A percentile compares a stretch with the other conserved stretches of the same genome.
Conservation (phyloP, 2,888 invertebrate species). For the Anodontia alba region DNA sequence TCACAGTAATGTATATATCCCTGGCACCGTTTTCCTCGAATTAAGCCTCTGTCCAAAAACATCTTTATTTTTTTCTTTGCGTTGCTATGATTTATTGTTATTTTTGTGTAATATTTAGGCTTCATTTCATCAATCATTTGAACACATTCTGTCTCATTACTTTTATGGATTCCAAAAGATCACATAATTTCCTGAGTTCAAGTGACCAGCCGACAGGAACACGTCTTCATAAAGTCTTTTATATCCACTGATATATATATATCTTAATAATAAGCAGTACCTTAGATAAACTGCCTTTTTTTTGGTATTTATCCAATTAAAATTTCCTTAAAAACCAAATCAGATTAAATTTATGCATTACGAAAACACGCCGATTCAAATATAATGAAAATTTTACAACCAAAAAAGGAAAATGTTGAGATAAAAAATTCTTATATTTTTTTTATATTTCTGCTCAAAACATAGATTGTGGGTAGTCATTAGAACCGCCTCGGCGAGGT, state of each 20-base stretch:
- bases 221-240: background rate
- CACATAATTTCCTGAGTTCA: background rate
- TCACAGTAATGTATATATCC: no score
- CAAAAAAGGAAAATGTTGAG: no score
- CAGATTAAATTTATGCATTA: background rate
- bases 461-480: no score
- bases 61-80: background rate
- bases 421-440: no score
- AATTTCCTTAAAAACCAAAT: background rate
- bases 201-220: slow-evolving; percentile 4
- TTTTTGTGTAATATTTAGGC: background rate
- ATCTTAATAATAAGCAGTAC: background rate
- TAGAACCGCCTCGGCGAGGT: no score
- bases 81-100: background rate
- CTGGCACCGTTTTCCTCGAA: background rate
- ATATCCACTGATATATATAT: background rate
- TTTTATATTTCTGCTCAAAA: no score
- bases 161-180: no score
- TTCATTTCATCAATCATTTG: background rate
- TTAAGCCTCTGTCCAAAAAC: background rate
- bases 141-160: no score
- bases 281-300: background rate
- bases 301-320: background rate
- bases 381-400: no score
- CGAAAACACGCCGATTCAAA: background rate